Percentiles rank a stretch among this genome's conserved stretches.
phyloP scores from a whole-genome alignment of 2,113 vertebrate species.

The Chrysochloris asiatica region DNA sequence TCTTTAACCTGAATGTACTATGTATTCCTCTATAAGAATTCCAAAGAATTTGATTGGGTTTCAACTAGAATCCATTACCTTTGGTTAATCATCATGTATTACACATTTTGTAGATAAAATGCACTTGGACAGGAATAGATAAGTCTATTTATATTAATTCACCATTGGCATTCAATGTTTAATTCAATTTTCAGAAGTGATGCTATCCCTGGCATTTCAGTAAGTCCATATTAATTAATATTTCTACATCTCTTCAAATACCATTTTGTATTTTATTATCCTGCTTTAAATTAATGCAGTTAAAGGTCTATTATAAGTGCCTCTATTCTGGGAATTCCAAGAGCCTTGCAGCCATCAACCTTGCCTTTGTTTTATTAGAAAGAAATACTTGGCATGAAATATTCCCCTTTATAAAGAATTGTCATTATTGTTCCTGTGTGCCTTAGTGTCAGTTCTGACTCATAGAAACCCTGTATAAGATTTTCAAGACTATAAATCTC shows the following conservation, averaged over 20 bases:
- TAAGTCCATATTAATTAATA: conserved; percentile 71
- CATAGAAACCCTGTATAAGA: no score
- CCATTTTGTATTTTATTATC: conserved; percentile 59
- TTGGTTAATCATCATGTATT: conserved; percentile 65
- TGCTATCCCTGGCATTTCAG: conserved; percentile 72
- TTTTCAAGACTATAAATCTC: no score
- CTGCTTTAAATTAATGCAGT: conserved; percentile 61
- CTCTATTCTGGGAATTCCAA: conserved; percentile 48
- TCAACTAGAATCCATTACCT: conserved; percentile 48
- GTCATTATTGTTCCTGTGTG: no score
- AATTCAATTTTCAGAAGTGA: conserved; percentile 71
- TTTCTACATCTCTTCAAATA: conserved; percentile 63
- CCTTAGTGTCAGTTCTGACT: no score
- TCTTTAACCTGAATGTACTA: conserved; percentile 61
- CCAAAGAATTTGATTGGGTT: conserved; percentile 42
- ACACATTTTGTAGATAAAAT: conserved; percentile 67
- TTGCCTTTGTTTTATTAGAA: conserved; percentile 39
- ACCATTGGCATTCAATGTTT: conserved; percentile 63
- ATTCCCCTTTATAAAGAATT: background rate
- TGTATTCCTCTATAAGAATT: conserved; percentile 38
- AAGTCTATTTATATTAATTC: conserved; percentile 71
- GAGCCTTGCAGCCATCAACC: background rate
- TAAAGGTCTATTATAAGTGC: conserved; percentile 39
- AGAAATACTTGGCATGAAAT: background rate
- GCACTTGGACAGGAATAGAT: conserved; percentile 60